A percentile compares a stretch with the other conserved stretches of the same genome.
These are phyloP conservation scores for Lordiphosa collinella DNA, from an alignment of 1,140 invertebrate genomes.

Conservation along the genomic window DNA sequence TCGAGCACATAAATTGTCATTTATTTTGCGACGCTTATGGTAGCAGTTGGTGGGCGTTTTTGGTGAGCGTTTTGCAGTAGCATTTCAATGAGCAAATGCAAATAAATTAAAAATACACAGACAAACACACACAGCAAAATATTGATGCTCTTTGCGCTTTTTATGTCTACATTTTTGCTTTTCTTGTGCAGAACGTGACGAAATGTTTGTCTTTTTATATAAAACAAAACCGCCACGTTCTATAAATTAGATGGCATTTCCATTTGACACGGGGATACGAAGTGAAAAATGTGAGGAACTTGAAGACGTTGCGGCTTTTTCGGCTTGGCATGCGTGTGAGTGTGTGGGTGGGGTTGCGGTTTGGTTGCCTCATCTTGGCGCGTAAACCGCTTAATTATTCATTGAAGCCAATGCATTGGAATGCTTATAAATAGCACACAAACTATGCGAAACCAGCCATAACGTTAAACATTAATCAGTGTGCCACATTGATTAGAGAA, in stretches of 20 bases:
- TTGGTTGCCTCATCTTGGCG: constrained; percentile 51
- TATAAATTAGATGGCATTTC: constrained; percentile 74
- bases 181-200: constrained; percentile 42
- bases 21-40: constrained; percentile 61
- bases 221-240: constrained; percentile 57
- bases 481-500: constrained; percentile 54
- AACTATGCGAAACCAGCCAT: constrained; percentile 34
- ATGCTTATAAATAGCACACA: constrained; percentile 63
- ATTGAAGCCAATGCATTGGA: constrained; percentile 74
- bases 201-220: constrained; percentile 56
- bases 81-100: constrained; percentile 77
- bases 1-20: constrained; percentile 59
- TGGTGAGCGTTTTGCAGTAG: constrained; percentile 1
- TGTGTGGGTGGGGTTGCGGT: constrained; percentile 1
- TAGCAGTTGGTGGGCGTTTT: constrained; percentile 6
- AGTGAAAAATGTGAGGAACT: constrained; percentile 39
- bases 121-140: constrained; percentile 52
- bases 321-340: constrained; percentile 6
- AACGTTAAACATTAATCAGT: constrained; percentile 60
- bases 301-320: constrained; percentile 54
- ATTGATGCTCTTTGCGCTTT: constrained; percentile 58
- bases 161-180: constrained; percentile 42
- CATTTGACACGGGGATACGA: constrained; percentile 33
- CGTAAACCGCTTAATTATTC: constrained; percentile 75
- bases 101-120: constrained; percentile 71